Evolutionary conservation across 2,888 invertebrate species (phyloP).

Genomic region (Disparrhopalites patrizii): DNA sequence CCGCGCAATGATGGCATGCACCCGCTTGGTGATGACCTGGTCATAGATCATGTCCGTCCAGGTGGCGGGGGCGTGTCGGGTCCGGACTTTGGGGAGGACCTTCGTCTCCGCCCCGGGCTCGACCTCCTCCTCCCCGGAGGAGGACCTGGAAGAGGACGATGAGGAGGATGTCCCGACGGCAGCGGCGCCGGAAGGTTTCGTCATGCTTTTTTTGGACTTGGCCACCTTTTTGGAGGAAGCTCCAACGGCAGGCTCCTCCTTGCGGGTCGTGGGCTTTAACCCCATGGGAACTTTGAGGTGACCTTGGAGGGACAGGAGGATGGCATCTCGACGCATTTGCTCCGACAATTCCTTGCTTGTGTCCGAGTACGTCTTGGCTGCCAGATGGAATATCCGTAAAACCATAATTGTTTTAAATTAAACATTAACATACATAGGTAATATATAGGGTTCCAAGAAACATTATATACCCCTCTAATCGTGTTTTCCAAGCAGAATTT

Average conservation of each 20-base stretch:
- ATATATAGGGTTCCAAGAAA: no score
- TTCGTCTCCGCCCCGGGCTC: not conserved
- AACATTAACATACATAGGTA: not conserved
- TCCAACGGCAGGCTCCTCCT: not conserved
- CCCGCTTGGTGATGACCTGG: conserved; percentile 34
- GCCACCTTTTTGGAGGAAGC: no score
- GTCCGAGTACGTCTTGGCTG: conserved; percentile 8
- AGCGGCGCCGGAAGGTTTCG: not conserved
- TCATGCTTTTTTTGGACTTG: not conserved
- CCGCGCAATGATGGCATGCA: conserved; percentile 36
- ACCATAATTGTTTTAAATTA: not conserved
- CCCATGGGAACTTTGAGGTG: conserved; percentile 18
- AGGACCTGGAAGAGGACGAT: not conserved
- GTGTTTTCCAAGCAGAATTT: no score
- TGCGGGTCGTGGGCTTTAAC: not conserved
- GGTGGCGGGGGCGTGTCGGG: conserved; percentile 24
- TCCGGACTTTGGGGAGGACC: conserved; percentile 17
- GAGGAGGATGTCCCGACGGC: no score
- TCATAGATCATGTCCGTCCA: conserved; percentile 42
- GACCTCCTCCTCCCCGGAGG: not conserved
- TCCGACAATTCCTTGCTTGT: conserved; percentile 5
- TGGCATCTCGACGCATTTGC: conserved; percentile 21
- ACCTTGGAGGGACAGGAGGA: conserved; percentile 28
- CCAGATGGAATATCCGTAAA: not conserved
- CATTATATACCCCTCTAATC: no score